These are phyloP conservation scores for Pygoscelis adeliae DNA, from an alignment of 2,113 vertebrate genomes.

Conservation along the genomic window DNA sequence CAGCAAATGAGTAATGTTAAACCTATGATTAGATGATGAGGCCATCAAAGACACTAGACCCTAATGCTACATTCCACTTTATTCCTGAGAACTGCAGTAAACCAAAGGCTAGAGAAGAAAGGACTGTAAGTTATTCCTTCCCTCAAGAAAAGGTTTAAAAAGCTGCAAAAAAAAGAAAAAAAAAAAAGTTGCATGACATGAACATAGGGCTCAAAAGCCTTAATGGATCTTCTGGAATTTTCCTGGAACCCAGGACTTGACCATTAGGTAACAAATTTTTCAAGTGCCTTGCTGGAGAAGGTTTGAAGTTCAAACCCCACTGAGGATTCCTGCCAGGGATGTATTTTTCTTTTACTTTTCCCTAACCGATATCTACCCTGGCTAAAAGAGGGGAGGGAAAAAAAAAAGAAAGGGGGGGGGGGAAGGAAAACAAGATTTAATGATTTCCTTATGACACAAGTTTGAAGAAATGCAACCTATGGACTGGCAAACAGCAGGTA, in stretches of 20 bases:
- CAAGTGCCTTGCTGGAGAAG: slow-evolving; percentile 68
- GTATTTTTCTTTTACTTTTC: slow-evolving; percentile 71
- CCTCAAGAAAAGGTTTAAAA: slow-evolving; percentile 63
- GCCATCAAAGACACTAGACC: slow-evolving; percentile 81
- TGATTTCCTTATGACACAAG: slow-evolving; percentile 82
- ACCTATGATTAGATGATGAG: slow-evolving; percentile 87
- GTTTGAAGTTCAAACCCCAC: slow-evolving; percentile 74
- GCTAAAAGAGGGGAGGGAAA: slow-evolving; percentile 5
- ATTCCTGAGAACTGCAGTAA: slow-evolving; percentile 80
- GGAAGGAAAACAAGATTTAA: slow-evolving; percentile 74
- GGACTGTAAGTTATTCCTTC: slow-evolving; percentile 50
- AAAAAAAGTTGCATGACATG: slow-evolving; percentile 46
- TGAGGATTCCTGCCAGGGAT: slow-evolving; percentile 67
- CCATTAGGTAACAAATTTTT: slow-evolving; percentile 72
- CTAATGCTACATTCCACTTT: slow-evolving; percentile 79
- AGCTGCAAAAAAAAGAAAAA: slow-evolving; percentile 19
- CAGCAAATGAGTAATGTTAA: slow-evolving; percentile 92
- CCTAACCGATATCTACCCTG: slow-evolving; percentile 55
- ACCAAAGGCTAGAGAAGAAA: slow-evolving; percentile 68
- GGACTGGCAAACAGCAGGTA: slow-evolving; percentile 85
- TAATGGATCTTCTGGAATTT: slow-evolving; percentile 60
- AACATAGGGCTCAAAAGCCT: slow-evolving; percentile 32
- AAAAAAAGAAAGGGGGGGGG: neutral
- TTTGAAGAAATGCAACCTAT: slow-evolving; percentile 74
- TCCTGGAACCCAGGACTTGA: slow-evolving; percentile 70